These are phyloP conservation scores for Eospalax fontanierii DNA, from an alignment of 2,797 vertebrate genomes.

Conservation along the genomic window DNA sequence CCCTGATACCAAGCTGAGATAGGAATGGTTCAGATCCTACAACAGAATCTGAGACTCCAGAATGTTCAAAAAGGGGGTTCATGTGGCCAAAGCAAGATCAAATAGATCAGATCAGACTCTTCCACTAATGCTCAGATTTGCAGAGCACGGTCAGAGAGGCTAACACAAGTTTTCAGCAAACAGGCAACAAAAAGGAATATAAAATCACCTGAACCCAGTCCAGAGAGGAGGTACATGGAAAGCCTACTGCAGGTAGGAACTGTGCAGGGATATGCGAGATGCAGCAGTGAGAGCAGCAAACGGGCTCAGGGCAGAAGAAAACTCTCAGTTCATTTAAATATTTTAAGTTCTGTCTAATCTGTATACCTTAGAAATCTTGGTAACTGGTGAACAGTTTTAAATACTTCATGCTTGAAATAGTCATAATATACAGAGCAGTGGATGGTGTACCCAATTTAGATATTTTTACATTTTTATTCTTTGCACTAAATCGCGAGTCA, in stretches of 20 bases:
- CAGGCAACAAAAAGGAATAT: neutral
- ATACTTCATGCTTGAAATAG: neutral
- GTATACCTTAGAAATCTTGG: neutral
- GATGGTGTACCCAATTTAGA: neutral
- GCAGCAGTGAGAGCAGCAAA: neutral
- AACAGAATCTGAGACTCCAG: neutral
- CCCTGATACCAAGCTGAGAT: neutral
- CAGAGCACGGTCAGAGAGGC: neutral
- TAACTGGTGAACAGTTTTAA: neutral
- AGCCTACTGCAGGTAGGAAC: neutral
- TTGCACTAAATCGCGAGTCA: neutral
- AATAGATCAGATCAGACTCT: neutral
- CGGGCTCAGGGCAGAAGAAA: neutral
- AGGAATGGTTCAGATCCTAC: neutral
- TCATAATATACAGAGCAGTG: neutral
- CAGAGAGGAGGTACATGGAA: neutral
- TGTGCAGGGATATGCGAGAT: neutral
- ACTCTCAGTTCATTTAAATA: conserved; percentile 9
- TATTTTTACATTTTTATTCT: neutral
- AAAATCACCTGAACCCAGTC: neutral
- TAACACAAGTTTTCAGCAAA: neutral
- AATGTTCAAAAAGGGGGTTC: neutral
- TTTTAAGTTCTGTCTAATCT: neutral
- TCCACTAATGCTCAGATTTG: neutral
- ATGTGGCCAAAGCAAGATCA: neutral